Conservation (phyloP, 2,888 invertebrate species). For the Aquatica leii region DNA sequence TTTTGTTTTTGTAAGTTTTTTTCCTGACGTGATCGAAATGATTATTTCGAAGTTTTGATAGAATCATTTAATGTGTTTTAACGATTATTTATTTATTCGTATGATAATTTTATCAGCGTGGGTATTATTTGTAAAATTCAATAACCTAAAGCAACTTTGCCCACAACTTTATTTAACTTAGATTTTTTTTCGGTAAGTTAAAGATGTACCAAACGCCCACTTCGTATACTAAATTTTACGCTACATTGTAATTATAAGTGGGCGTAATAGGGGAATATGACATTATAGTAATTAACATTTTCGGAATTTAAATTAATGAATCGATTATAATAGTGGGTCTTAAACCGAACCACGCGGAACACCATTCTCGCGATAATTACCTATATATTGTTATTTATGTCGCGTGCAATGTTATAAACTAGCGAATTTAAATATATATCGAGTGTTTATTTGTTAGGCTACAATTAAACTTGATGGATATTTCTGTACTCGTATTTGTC, state of each 20-base stretch:
- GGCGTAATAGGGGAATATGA: not conserved
- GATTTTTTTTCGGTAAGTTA: not conserved
- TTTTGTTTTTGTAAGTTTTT: too few relatives aligned
- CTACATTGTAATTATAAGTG: not conserved
- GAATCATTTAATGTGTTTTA: too few relatives aligned
- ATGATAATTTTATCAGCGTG: too few relatives aligned
- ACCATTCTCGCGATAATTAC: not conserved
- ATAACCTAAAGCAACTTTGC: not conserved
- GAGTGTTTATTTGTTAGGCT: not conserved
- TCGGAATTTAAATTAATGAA: not conserved
- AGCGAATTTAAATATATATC: not conserved
- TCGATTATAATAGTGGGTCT: too few relatives aligned
- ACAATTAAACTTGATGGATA: constrained; percentile 23
- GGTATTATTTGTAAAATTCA: not conserved
- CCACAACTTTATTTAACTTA: too few relatives aligned
- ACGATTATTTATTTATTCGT: too few relatives aligned
- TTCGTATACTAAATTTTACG: not conserved
- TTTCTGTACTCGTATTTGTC: constrained; percentile 21
- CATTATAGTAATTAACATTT: not conserved
- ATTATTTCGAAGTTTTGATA: too few relatives aligned
- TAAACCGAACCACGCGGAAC: too few relatives aligned
- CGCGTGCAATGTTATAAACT: not conserved
- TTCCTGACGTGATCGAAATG: too few relatives aligned
- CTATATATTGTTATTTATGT: not conserved
- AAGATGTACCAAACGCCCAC: not conserved